A percentile compares a stretch with the other conserved stretches of the same genome.
These are phyloP conservation scores for Conus canariensis DNA, from an alignment of 2,888 invertebrate genomes.

Conservation along the genomic window DNA sequence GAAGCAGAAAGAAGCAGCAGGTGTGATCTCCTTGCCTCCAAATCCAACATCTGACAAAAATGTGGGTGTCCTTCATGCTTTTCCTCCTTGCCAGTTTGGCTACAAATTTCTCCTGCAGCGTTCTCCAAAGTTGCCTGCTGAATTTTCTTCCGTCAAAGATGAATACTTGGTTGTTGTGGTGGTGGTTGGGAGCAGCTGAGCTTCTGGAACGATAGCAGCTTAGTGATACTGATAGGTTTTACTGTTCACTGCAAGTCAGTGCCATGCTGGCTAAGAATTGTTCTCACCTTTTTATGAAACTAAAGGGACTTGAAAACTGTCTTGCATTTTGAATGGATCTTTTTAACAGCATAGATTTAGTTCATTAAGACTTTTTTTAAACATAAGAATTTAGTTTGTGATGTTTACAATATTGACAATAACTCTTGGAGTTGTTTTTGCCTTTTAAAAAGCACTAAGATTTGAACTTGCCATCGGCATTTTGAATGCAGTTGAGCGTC, in stretches of 20 bases:
- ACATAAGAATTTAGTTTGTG: no score
- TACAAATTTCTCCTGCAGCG: slow-evolving; percentile 93
- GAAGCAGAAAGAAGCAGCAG: slow-evolving; percentile 99
- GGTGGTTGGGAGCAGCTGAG: slow-evolving; percentile 85
- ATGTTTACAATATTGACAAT: no score
- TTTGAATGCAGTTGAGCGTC: background rate
- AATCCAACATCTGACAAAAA: slow-evolving; percentile 86
- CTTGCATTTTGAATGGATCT: no score
- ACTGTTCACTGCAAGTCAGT: background rate
- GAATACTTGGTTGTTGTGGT: slow-evolving; percentile 94
- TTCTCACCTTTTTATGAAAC: no score
- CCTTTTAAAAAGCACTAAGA: background rate
- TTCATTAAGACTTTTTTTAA: no score
- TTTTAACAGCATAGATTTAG: no score
- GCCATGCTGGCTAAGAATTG: no score
- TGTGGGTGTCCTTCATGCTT: slow-evolving; percentile 93
- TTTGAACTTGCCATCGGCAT: background rate
- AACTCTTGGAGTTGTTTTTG: background rate
- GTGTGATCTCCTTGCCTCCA: slow-evolving; percentile 90
- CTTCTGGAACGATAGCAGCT: no score
- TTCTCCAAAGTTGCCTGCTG: slow-evolving; percentile 90
- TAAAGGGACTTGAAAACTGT: no score
- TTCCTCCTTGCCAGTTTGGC: slow-evolving; percentile 98
- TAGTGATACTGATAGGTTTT: background rate
- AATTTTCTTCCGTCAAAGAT: slow-evolving; percentile 86